A percentile compares a stretch with the other conserved stretches of the same genome.
phyloP scores from a whole-genome alignment of 2,888 invertebrate genomes.

The Abrostola tripartita region DNA sequence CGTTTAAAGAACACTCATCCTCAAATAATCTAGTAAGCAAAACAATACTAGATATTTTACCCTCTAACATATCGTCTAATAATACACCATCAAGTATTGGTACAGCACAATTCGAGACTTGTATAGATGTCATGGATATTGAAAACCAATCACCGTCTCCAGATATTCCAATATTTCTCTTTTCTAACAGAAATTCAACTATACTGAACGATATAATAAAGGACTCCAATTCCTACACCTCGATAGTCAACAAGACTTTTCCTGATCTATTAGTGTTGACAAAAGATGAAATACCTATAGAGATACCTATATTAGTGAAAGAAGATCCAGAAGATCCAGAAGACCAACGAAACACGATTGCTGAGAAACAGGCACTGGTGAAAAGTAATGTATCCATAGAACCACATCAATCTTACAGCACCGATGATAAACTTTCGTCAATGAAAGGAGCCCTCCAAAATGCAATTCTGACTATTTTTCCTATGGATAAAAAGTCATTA shows the following conservation, averaged over 20 bases:
- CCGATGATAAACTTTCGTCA: not conserved
- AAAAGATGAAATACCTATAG: not conserved
- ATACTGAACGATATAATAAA: not conserved
- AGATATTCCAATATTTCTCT: slow-evolving; percentile 24
- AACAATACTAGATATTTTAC: slow-evolving; percentile 5
- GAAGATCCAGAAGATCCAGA: too few relatives aligned
- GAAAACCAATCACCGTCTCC: slow-evolving; percentile 2
- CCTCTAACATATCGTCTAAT: not conserved
- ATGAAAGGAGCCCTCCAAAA: not conserved
- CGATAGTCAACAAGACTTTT: not conserved
- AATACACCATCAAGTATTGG: not conserved
- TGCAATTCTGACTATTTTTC: not conserved
- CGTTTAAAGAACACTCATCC: slow-evolving; percentile 11
- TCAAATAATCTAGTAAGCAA: slow-evolving; percentile 1
- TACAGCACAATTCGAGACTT: not conserved
- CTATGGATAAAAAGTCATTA: not conserved
- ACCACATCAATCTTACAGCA: not conserved
- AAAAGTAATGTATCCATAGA: not conserved
- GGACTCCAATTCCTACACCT: slow-evolving; percentile 6
- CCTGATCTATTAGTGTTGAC: not conserved
- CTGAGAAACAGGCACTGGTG: not conserved
- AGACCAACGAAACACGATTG: too few relatives aligned
- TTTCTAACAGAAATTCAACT: slow-evolving; percentile 3
- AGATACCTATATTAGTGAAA: not conserved
- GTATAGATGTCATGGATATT: not conserved